These are phyloP conservation scores for Aquatica leii DNA, from an alignment of 2,888 invertebrate species.

Conservation along the genomic window DNA sequence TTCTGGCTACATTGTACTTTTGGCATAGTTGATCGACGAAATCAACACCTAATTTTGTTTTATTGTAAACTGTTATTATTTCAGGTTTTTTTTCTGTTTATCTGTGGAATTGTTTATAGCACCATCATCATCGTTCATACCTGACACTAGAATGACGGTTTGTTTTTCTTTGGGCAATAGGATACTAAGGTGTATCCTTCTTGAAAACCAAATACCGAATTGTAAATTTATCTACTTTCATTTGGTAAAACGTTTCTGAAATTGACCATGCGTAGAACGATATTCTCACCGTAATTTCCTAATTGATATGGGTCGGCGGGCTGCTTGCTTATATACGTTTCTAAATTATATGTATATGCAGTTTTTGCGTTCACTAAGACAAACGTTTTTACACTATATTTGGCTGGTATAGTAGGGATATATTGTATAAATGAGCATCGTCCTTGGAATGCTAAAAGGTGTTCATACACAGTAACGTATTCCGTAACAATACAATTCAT, in stretches of 20 bases:
- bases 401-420: background rate
- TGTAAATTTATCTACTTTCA: background rate
- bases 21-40: background rate
- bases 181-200: background rate
- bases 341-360: background rate
- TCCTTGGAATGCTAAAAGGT: background rate
- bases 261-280: background rate
- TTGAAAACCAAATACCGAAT: background rate
- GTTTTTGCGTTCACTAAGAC: background rate
- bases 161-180: background rate
- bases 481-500: background rate
- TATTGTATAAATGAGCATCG: background rate
- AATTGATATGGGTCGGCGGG: no score
- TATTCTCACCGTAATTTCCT: background rate
- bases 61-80: background rate
- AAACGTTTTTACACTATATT: background rate
- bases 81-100: no score
- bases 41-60: background rate
- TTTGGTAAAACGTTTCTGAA: background rate
- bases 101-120: no score
- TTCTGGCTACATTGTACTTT: background rate
- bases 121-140: no score
- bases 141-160: background rate
- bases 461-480: background rate
- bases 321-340: no score